Conservation (phyloP, 2,797 vertebrate species). For the Erethizon dorsatum region DNA sequence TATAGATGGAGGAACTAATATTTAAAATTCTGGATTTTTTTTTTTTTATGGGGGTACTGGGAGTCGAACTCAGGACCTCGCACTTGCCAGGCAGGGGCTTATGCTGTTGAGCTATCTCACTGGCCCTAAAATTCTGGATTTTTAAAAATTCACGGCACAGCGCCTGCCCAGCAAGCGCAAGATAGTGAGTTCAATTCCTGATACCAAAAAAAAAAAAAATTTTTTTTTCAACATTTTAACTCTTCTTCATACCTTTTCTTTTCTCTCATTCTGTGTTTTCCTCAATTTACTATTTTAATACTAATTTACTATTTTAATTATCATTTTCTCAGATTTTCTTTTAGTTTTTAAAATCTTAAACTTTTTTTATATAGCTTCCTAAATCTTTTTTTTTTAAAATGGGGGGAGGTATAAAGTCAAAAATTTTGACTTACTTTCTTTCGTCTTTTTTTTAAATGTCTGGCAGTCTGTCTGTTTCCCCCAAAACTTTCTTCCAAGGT, state of each 20-base stretch:
- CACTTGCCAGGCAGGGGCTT: too few species aligned
- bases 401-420: neutral
- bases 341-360: constrained; percentile 53
- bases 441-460: neutral
- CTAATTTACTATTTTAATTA: constrained; percentile 50
- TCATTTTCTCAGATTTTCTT: constrained; percentile 39
- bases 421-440: constrained; percentile 5
- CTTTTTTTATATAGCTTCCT: constrained; percentile 16
- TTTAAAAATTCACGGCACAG: too few species aligned
- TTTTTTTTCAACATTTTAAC: neutral
- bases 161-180: too few species aligned
- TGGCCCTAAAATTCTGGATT: too few species aligned
- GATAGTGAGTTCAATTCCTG: too few species aligned
- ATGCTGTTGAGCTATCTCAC: too few species aligned
- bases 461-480: neutral
- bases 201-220: too few species aligned
- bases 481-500: neutral
- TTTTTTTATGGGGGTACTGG: too few species aligned
- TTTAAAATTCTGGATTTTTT: neutral
- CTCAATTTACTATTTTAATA: neutral
- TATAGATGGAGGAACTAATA: neutral
- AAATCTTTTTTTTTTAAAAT: constrained; percentile 25
- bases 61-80: too few species aligned
- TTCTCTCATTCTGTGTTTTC: neutral
- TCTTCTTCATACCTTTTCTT: neutral